A percentile compares a stretch with the other conserved stretches of the same genome.
phyloP scores from a whole-genome alignment of 2,113 vertebrate species.

The Melanostigma gelatinosum region DNA sequence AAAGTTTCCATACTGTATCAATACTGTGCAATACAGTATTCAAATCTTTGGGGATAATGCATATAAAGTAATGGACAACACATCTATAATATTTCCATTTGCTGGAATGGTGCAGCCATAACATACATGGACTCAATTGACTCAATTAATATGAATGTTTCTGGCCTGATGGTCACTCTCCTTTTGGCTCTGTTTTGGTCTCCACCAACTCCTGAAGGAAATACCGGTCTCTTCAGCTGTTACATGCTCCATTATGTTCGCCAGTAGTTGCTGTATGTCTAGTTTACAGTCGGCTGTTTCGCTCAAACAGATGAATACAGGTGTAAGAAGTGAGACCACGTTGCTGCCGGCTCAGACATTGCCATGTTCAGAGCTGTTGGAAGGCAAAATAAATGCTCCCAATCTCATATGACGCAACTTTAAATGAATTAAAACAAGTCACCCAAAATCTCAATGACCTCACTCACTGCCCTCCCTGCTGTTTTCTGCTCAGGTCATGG shows the following conservation, averaged over 20 bases:
- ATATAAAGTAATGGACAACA: background rate
- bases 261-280: background rate
- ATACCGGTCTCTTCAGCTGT: no score
- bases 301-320: background rate
- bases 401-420: no score
- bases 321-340: background rate
- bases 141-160: background rate
- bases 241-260: background rate
- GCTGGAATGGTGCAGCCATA: background rate
- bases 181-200: conserved; percentile 1
- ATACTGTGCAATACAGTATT: background rate
- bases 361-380: no score
- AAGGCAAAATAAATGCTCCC: no score
- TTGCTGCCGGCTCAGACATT: no score
- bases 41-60: background rate
- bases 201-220: background rate
- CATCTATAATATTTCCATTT: background rate
- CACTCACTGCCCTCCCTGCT: no score
- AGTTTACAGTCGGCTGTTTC: background rate
- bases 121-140: background rate
- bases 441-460: no score
- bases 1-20: background rate
- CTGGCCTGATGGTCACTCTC: background rate
- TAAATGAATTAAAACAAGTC: no score
- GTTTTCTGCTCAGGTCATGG: no score